These are phyloP conservation scores for Myxocyprinus asiaticus DNA, from an alignment of 2,113 vertebrate species.

Conservation along the genomic window DNA sequence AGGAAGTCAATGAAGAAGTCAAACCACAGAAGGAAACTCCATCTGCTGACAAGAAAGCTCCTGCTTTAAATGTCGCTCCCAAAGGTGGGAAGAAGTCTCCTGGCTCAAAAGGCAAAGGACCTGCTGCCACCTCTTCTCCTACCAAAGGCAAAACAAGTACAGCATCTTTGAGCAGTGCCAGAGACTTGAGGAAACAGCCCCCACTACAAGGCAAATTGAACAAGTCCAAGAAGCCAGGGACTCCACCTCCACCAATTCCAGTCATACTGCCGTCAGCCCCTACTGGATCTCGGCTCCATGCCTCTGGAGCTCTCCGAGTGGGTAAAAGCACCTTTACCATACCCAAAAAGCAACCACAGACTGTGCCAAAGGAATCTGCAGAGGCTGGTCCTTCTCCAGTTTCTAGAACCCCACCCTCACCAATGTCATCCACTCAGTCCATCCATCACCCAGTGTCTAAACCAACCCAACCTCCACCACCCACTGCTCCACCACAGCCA, in stretches of 20 bases:
- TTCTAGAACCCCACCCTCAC: conserved; percentile 64
- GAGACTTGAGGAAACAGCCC: conserved; percentile 61
- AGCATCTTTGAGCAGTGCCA: conserved; percentile 43
- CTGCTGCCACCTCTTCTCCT: conserved; percentile 18
- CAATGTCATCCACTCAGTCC: conserved; percentile 56
- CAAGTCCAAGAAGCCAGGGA: conserved; percentile 65
- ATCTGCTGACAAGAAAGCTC: conserved; percentile 58
- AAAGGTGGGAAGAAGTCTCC: conserved; percentile 64
- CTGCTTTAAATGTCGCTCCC: conserved; percentile 29
- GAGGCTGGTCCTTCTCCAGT: conserved; percentile 52
- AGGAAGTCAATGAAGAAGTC: conserved; percentile 62
- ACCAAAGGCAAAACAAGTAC: conserved; percentile 65
- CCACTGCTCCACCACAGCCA: conserved; percentile 62
- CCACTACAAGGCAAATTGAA: conserved; percentile 48
- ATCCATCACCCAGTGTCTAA: conserved; percentile 58
- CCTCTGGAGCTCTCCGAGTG: conserved; percentile 74
- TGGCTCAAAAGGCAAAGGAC: conserved; percentile 59
- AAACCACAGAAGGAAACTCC: conserved; percentile 62
- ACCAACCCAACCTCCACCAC: conserved; percentile 51
- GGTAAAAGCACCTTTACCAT: conserved; percentile 77
- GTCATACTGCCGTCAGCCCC: conserved; percentile 63
- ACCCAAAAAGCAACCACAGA: conserved; percentile 77
- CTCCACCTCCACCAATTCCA: conserved; percentile 54
- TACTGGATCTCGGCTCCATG: conserved; percentile 71
- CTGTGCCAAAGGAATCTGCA: conserved; percentile 62